A percentile compares a stretch with the other conserved stretches of the same genome.
These are phyloP conservation scores for Eonycteris spelaea DNA, from an alignment of 2,113 vertebrate species.

Conservation along the genomic window DNA sequence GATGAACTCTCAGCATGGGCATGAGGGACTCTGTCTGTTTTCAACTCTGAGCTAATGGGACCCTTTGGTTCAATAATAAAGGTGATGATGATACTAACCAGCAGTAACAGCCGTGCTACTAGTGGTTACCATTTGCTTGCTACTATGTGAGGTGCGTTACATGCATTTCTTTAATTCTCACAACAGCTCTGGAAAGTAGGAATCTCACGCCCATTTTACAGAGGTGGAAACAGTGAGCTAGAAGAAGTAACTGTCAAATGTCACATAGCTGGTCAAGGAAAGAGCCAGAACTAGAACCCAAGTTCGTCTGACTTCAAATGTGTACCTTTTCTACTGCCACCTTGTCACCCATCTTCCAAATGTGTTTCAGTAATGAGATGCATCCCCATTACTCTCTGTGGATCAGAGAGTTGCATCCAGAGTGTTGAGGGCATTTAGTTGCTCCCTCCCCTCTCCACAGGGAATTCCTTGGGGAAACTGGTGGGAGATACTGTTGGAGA, in stretches of 20 bases:
- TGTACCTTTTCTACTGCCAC: neutral
- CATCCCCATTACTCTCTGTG: neutral
- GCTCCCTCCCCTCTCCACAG: neutral
- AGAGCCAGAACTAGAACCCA: neutral
- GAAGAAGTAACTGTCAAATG: neutral
- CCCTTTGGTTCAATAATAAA: neutral
- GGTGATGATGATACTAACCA: neutral
- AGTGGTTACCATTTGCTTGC: neutral
- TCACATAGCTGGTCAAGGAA: neutral
- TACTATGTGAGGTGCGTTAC: neutral
- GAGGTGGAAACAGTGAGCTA: neutral
- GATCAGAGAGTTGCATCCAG: neutral
- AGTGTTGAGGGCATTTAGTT: neutral
- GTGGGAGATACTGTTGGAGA: neutral
- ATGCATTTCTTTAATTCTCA: neutral
- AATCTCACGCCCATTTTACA: neutral
- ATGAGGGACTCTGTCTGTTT: neutral
- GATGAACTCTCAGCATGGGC: slow-evolving; percentile 47
- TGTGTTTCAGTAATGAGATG: neutral
- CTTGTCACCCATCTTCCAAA: neutral
- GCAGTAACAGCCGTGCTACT: neutral
- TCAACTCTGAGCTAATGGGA: slow-evolving; percentile 11
- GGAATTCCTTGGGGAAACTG: slow-evolving; percentile 13
- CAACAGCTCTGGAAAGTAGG: neutral
- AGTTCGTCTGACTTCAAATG: neutral